phyloP scores from a whole-genome alignment of 2,888 invertebrate genomes.

The Cryptosula pallasiana region DNA sequence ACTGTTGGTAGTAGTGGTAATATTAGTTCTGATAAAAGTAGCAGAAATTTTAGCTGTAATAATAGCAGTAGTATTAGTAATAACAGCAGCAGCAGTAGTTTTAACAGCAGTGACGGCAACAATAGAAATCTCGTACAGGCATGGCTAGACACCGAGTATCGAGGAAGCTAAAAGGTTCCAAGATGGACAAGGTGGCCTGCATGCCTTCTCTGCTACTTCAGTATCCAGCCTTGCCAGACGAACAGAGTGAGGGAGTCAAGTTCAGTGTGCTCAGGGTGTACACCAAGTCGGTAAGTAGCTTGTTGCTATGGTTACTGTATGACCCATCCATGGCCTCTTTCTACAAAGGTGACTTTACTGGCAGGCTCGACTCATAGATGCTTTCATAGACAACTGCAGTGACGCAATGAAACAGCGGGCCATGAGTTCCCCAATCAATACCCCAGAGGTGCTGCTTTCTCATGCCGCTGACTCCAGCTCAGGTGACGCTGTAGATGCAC shows the following conservation, averaged over 20 bases:
- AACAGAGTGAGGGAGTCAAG: background rate
- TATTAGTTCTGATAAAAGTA: no score
- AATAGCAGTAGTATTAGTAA: no score
- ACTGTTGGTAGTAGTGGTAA: no score
- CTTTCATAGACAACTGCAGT: conserved; percentile 17
- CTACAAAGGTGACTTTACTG: no score
- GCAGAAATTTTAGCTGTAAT: no score
- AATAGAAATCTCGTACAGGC: no score
- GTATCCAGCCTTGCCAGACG: background rate
- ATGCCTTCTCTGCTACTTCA: conserved; percentile 12
- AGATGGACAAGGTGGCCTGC: background rate
- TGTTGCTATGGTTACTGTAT: no score
- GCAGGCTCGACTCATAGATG: conserved; percentile 17
- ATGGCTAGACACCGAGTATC: background rate
- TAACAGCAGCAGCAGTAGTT: no score
- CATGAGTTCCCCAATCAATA: background rate
- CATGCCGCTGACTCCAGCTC: background rate
- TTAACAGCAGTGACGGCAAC: no score
- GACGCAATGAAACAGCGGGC: background rate
- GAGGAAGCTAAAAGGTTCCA: background rate
- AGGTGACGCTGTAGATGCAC: background rate
- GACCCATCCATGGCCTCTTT: no score
- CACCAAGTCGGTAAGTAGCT: background rate
- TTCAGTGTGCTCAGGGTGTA: background rate
- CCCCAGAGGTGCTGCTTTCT: background rate